phyloP scores from a whole-genome alignment of 2,888 invertebrate species.

The Tipula lateralis region DNA sequence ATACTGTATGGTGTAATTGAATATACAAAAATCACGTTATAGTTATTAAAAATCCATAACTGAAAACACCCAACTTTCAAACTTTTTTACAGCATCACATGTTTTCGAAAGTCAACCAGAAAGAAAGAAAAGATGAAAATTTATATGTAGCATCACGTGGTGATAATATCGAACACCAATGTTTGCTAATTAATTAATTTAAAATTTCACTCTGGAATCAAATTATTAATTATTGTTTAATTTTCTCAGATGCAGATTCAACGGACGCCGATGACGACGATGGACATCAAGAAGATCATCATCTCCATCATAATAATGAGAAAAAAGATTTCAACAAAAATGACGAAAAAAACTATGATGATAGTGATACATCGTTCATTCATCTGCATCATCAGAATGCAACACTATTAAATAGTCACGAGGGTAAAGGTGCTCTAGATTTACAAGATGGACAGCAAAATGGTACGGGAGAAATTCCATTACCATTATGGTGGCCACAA shows the following conservation, averaged over 20 bases:
- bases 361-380: conserved; percentile 43
- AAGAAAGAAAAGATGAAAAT: no score
- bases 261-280: conserved; percentile 50
- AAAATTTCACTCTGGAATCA: no score
- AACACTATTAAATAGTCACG: conserved; percentile 34
- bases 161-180: no score
- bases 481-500: conserved; percentile 29
- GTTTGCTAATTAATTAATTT: no score
- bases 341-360: conserved; percentile 43
- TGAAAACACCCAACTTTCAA: no score
- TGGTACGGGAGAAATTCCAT: conserved; percentile 29
- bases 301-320: conserved; percentile 35
- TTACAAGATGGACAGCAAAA: conserved; percentile 42
- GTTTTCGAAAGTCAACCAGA: no score
- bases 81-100: no score
- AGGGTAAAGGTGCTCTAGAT: conserved; percentile 42
- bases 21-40: no score
- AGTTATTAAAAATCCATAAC: no score
- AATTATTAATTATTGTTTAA: not conserved
- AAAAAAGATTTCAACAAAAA: conserved; percentile 45
- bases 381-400: conserved; percentile 12
- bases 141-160: no score
- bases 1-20: no score
- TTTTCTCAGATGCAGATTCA: conserved; percentile 45
- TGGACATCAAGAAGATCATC: conserved; percentile 43